Conservation (phyloP, 2,797 vertebrate species). For the Tauraco hartlaubi region DNA sequence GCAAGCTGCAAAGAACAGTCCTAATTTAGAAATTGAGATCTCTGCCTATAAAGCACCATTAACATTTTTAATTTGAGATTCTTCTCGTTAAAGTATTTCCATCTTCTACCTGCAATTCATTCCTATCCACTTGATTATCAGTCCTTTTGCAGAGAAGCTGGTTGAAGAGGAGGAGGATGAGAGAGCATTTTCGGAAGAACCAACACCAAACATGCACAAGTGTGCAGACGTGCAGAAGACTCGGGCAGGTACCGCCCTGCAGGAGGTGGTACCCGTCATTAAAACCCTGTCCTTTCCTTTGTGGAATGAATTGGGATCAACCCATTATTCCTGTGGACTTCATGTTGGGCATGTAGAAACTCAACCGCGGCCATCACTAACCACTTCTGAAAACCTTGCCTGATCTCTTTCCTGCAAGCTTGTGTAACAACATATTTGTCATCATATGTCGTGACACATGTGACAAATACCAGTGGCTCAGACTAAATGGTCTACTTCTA, state of each 20-base stretch:
- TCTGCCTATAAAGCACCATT: neutral
- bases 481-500: neutral
- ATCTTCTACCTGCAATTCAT: neutral
- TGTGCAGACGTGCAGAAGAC: neutral
- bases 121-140: neutral
- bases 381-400: neutral
- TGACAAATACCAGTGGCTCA: neutral
- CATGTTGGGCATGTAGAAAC: neutral
- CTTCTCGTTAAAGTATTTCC: neutral
- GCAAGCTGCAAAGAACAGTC: neutral
- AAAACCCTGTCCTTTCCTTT: accelerated
- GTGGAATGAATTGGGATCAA: neutral
- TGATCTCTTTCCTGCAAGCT: neutral
- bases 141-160: neutral
- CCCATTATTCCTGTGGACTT: neutral
- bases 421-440: accelerated
- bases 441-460: accelerated
- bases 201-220: neutral
- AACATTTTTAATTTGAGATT: neutral
- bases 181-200: neutral
- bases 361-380: neutral
- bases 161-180: neutral
- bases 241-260: neutral
- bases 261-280: neutral
- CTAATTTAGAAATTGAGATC: neutral